These are phyloP conservation scores for Dermolepida albohirtum DNA, from an alignment of 2,888 invertebrate species.

Conservation along the genomic window DNA sequence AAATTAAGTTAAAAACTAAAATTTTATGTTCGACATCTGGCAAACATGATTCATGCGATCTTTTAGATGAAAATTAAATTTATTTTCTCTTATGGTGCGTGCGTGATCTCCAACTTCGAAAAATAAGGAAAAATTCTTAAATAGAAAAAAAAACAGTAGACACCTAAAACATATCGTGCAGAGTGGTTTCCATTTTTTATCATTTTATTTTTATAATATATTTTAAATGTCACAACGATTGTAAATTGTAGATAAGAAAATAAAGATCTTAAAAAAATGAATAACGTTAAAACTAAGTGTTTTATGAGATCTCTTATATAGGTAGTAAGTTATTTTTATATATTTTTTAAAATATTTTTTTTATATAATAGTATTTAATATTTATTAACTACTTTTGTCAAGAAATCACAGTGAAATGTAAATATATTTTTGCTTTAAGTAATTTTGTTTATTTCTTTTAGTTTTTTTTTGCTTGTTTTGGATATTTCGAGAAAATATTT, in stretches of 20 bases:
- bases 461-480: slow-evolving; percentile 32
- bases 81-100: slow-evolving; percentile 8
- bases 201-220: slow-evolving; percentile 42
- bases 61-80: slow-evolving; percentile 2
- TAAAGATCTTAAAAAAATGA: slow-evolving; percentile 60
- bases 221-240: slow-evolving; percentile 45
- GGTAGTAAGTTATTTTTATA: slow-evolving; percentile 64
- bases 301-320: slow-evolving; percentile 67
- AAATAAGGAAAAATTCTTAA: slow-evolving; percentile 17
- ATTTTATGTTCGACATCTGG: slow-evolving; percentile 1
- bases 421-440: slow-evolving; percentile 45
- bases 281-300: slow-evolving; percentile 60
- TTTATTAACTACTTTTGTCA: slow-evolving; percentile 62
- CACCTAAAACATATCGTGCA: slow-evolving; percentile 48
- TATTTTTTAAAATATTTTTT: slow-evolving; percentile 58
- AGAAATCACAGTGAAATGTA: slow-evolving; percentile 67
- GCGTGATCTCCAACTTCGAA: slow-evolving; percentile 33
- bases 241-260: slow-evolving; percentile 53
- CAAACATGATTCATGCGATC: slow-evolving; percentile 1
- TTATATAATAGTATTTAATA: slow-evolving; percentile 58
- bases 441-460: slow-evolving; percentile 52
- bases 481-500: slow-evolving; percentile 44
- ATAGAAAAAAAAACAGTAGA: slow-evolving; percentile 45
- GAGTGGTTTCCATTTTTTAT: slow-evolving; percentile 28
- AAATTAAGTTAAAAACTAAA: slow-evolving; percentile 3